phyloP scores from a whole-genome alignment of 2,797 vertebrate species.

The Leuciscus waleckii region DNA sequence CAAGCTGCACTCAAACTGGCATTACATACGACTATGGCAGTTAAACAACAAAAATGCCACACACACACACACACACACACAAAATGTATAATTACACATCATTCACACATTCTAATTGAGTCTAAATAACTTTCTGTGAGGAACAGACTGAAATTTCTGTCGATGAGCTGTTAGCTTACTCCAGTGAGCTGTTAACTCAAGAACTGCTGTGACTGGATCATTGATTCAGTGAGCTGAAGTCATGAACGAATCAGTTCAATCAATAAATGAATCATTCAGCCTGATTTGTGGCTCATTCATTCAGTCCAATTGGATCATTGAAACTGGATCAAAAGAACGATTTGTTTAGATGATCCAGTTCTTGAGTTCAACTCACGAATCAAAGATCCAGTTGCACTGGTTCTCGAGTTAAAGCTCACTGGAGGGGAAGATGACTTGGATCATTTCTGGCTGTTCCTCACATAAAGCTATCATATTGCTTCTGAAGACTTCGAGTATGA shows the following conservation, averaged over 20 bases:
- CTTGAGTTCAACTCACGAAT: not conserved
- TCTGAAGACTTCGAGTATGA: not conserved
- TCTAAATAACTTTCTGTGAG: not conserved
- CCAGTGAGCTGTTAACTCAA: not conserved
- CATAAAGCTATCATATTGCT: not conserved
- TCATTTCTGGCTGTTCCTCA: not conserved
- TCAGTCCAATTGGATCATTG: not conserved
- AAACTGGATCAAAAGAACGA: not conserved
- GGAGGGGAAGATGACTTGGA: slow-evolving; percentile 14
- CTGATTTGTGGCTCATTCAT: not conserved
- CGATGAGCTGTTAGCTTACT: not conserved
- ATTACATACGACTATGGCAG: not conserved
- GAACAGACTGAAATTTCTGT: not conserved
- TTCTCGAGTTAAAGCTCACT: slow-evolving; percentile 10
- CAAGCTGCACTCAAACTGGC: not conserved
- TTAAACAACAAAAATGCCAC: not conserved
- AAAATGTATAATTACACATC: not conserved
- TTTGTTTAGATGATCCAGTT: not conserved
- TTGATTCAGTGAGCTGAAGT: not conserved
- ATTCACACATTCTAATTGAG: not conserved
- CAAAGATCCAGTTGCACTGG: not conserved
- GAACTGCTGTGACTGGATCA: not conserved
- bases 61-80: not conserved
- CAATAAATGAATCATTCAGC: not conserved
- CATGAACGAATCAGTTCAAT: slow-evolving; percentile 14